phyloP scores from a whole-genome alignment of 2,888 invertebrate genomes.

The Teleiodes luculella region DNA sequence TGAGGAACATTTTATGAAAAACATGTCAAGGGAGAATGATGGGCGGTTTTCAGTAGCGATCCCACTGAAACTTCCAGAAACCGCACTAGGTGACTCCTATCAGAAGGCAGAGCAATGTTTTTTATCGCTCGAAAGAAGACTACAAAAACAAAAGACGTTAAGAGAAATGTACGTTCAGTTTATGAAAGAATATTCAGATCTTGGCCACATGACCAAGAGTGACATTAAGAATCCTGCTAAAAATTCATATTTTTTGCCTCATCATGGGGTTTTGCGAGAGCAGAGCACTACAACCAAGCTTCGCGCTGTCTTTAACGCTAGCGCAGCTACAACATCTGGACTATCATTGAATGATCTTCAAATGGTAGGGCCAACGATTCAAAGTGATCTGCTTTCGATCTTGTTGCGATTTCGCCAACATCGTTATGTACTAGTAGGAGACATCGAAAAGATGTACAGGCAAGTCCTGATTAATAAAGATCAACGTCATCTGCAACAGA shows the following conservation, averaged over 20 bases:
- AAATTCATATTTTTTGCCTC: constrained; percentile 11
- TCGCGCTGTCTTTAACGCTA: constrained; percentile 1
- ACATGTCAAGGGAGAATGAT: neutral
- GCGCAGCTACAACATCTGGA: neutral
- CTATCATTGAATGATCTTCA: constrained; percentile 18
- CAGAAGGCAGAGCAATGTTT: neutral
- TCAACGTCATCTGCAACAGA: constrained; percentile 13
- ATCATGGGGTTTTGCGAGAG: constrained; percentile 15
- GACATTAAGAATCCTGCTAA: neutral
- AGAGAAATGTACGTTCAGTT: neutral
- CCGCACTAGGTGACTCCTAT: neutral
- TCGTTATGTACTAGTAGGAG: constrained; percentile 13
- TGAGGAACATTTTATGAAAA: constrained; percentile 7
- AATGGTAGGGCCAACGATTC: constrained; percentile 22
- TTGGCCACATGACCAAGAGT: constrained; percentile 3
- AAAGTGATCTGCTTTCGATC: constrained; percentile 19
- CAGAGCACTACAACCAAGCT: constrained; percentile 13
- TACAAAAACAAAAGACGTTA: neutral
- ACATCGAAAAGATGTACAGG: constrained; percentile 17
- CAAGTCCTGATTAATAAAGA: constrained; percentile 6
- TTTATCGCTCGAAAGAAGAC: neutral
- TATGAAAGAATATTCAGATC: neutral
- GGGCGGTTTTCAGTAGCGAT: neutral
- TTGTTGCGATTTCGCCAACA: constrained; percentile 9
- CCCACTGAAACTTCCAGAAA: neutral